Percentiles rank a stretch among this genome's conserved stretches.
These are phyloP conservation scores for Ptilonorhynchus violaceus DNA, from an alignment of 2,113 vertebrate species.

Conservation along the genomic window DNA sequence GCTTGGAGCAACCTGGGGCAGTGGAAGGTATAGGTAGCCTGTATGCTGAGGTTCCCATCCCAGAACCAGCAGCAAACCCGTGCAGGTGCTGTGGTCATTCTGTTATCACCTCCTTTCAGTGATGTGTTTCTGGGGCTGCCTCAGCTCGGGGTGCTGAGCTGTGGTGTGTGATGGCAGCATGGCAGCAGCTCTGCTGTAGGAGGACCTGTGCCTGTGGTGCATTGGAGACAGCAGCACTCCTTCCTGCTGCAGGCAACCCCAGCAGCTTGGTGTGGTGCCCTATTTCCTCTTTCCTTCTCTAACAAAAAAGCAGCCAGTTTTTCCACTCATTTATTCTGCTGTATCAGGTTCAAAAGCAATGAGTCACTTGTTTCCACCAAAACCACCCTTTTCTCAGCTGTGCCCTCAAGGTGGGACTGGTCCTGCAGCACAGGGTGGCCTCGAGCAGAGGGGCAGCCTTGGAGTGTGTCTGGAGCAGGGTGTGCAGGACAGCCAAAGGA, in stretches of 20 bases:
- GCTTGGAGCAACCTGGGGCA: accelerated
- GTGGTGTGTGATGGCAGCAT: background rate
- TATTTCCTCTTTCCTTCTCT: background rate
- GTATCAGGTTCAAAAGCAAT: background rate
- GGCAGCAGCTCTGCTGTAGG: background rate
- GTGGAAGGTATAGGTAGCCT: background rate
- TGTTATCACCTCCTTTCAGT: background rate
- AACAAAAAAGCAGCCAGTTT: background rate
- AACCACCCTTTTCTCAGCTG: background rate
- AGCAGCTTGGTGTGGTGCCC: background rate
- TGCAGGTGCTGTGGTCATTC: background rate
- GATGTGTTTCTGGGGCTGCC: background rate
- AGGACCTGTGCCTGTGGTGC: background rate
- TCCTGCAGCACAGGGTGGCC: background rate
- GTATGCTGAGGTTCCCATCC: background rate
- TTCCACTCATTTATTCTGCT: background rate
- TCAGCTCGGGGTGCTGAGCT: background rate
- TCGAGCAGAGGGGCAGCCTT: accelerated
- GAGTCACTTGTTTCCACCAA: background rate
- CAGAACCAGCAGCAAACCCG: background rate
- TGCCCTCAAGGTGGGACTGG: accelerated
- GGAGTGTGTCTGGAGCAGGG: background rate
- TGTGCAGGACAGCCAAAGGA: background rate
- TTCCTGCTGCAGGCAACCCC: background rate
- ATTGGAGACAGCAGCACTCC: background rate